Base-by-base conservation (phyloP, 2,797 vertebrate species). In the Chrosomus eos region DNA sequence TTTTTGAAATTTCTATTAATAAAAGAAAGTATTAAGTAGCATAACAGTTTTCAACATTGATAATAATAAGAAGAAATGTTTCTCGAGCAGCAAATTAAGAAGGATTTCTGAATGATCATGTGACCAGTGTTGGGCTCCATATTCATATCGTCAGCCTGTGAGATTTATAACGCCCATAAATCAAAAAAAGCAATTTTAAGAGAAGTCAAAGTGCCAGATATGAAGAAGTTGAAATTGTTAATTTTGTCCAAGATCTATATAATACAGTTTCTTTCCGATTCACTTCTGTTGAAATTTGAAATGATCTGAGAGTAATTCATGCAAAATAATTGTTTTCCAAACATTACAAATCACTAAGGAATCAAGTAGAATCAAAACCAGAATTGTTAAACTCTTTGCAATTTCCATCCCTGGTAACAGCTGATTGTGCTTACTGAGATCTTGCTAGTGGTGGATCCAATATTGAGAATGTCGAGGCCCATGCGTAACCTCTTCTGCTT, bases 401-500 rank as follows among this genome's bases (percentile, higher is more conserved):
- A 9, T 74, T 64, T 5, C 16, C 23, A 43, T 43, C 48, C 16
- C 16, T 3, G 38, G 5, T 38, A 38, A 5, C 11, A 16, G n/a
- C 8, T 8, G 21, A 74, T 51, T 10, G 31, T 78, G 43, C 71
- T 81, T 81, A 88, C 88, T n/a, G 88, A 88, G 89, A 99, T 99
- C 94, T 99, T 99, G 95, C 98, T 99, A 31, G 97, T 96, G 79
- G 91, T 92, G 45, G 98, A 97, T 90, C 96, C 93, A 85, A 97
- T 94, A 38, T 94, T 96, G 84, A 97, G 95, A 86, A 97, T 93
- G 94, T 99, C 98, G 88, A 99, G 94, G 72, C 98, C 98, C 97
- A 99, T 98, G 80, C 98, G 96, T 88, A 99, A 94, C 85, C 97
- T 96, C 92, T 99, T 99, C 93, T 99, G 98, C 90, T 99, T 99